Evolutionary conservation across 2,797 vertebrate genomes (phyloP), one percentile per base, ranked within the genome.

Genomic region (Molossus molossus): DNA sequence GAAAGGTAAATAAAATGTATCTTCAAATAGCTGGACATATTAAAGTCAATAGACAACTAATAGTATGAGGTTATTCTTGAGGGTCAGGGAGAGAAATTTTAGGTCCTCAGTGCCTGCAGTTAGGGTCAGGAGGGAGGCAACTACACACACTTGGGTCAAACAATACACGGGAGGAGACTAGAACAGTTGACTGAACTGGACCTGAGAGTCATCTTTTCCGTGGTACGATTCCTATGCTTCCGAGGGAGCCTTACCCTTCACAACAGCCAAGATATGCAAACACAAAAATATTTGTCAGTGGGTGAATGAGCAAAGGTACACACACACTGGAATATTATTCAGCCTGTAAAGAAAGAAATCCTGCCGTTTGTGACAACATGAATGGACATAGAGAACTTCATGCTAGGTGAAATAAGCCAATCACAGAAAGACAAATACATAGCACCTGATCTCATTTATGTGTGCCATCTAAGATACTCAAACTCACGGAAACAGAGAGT

Each of bases 1-100:
- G n/a, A 85, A 81, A 83, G 53, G 50, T 45, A 84, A 94, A 92
- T 85, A 94, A 92, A 91, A 81, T 33, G 15, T 53, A 82, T 88
- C 70, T 95, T 89, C 21, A 84, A 90, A 87, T 84, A 23, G 87
- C 33, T 73, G 23, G 53, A 73, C 17, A 82, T n/a, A 85, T 58
- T 55, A 50, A 76, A 87, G 48, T 88, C 55, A 55, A 80, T 76
- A 89, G 69, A 87, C 29, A 69, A 90, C 60, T 91, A 96, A 72
- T 27, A 60, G 14, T 55, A 75, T 80, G 53, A 88, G n/a, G 57
- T 83, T 86, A 79, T 48, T 55, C 33, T 88, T 64, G 11, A 29
- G 37, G n/a, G 53, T 45, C 72, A 88, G 7, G 6, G 37, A 80
- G 23, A 88, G 72, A 94, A 73, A 87, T 73, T 5, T 21, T 50